Evolutionary conservation across 2,113 vertebrate genomes (phyloP), one percentile per base, ranked within the genome.

Genomic region (Promerops cafer): DNA sequence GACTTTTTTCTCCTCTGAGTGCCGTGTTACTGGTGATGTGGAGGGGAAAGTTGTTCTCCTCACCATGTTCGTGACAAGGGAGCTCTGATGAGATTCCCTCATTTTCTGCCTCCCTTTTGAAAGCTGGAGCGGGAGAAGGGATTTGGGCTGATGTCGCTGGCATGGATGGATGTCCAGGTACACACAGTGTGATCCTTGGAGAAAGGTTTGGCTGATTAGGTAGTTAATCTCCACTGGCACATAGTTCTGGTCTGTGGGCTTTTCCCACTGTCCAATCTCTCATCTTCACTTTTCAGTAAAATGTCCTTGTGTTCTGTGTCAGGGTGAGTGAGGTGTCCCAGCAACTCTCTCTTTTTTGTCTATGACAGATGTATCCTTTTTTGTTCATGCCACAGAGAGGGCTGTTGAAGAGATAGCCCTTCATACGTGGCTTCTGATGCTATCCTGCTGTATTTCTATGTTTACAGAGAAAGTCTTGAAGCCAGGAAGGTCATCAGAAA

Each of bases 331-430:
- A 78, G 22, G 42, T 19, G 5, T 39, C 21, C 21, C 14, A 53
- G 17, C 17, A 89, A 39, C 13, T 11, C 7, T 6, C 74, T 53
- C 17, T 61, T 7, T 59, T 68, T 45, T 47, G 13, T 47, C 53
- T 66, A 1, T 6, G 11, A 66, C 24, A 52, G 30, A 17, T 1
- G 0, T 30, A 44, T 12, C 4, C 6, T 23, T 87, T 80, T 2
- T 1, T 50, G 27, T 45, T 63, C 13, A 13, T 66, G 31, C 8
- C 17, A n/a, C 10, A 37, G 42, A 50, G 28, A 70, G 26, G 50
- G 8, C 24, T 87, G 77, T 60, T 57, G 40, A 76, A 83, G 30
- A 90, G 24, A 19, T 1, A 39, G 8, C 6, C 12, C 16, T 64
- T 56, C 2, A 4, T 20, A 50, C 7, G 24, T 53, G 27, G 18